A percentile compares a stretch with the other conserved stretches of the same genome.
Conservation (phyloP, 2,797 vertebrate genomes). For the Pseudochirops cupreus region DNA sequence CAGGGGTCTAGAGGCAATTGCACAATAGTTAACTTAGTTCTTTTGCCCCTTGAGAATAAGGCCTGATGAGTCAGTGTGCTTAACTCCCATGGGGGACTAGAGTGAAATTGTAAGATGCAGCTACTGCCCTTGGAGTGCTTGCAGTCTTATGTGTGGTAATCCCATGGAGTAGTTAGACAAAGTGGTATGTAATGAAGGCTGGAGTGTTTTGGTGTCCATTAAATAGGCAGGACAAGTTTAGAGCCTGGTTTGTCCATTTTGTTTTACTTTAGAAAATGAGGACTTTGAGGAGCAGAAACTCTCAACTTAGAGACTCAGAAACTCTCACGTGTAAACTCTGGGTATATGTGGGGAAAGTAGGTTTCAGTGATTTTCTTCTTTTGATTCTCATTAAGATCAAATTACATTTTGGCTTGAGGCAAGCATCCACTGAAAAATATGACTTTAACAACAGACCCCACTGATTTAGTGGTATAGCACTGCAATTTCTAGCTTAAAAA, state of each 20-base stretch:
- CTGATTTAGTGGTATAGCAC: constrained; percentile 42
- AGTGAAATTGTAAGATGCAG: background rate
- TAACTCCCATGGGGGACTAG: background rate
- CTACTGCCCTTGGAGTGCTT: background rate
- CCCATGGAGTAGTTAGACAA: constrained; percentile 17
- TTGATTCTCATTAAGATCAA: constrained; percentile 45
- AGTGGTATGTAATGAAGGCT: background rate
- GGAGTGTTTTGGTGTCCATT: constrained; percentile 11
- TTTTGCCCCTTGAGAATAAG: background rate
- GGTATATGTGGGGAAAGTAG: constrained; percentile 44
- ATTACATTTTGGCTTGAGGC: constrained; percentile 41
- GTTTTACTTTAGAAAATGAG: constrained; percentile 41
- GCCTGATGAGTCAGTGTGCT: background rate
- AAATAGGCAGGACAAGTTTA: constrained; percentile 27
- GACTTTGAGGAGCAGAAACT: constrained; percentile 6
- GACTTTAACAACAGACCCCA: background rate
- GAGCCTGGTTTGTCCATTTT: constrained; percentile 10
- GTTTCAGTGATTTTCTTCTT: constrained; percentile 20
- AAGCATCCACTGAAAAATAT: background rate
- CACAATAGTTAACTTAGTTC: background rate
- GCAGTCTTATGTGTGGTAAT: background rate
- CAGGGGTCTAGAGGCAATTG: background rate
- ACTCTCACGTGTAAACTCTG: constrained; percentile 13
- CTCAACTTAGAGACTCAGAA: constrained; percentile 44
- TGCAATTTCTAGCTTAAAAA: constrained; percentile 40